Evolutionary conservation across 64 coral and sea anemone genomes (phyloP).

Genomic region (Stichodactyla mertensii): DNA sequence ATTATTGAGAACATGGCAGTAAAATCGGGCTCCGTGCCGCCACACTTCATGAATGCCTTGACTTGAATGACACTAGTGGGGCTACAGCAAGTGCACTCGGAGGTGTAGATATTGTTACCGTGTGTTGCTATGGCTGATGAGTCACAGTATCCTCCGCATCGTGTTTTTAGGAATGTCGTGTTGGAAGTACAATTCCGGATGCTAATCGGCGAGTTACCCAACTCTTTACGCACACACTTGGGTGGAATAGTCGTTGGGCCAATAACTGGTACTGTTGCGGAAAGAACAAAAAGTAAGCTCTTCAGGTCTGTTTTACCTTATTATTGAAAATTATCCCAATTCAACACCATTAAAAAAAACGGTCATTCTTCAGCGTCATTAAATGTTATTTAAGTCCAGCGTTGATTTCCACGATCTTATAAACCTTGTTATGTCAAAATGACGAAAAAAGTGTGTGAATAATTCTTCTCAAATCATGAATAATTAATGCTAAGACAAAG

Average conservation of each 20-base stretch:
- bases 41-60: not conserved
- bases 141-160: slow-evolving; percentile 32
- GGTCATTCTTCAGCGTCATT: too few relatives aligned
- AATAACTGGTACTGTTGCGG: not conserved
- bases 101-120: not conserved
- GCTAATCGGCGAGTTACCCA: not conserved
- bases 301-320: too few relatives aligned
- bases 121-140: slow-evolving; percentile 1
- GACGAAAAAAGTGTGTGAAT: too few relatives aligned
- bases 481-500: too few relatives aligned
- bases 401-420: too few relatives aligned
- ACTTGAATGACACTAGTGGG: not conserved
- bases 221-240: not conserved
- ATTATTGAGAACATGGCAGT: not conserved
- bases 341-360: too few relatives aligned
- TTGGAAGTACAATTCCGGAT: slow-evolving; percentile 20
- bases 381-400: too few relatives aligned
- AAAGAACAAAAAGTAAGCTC: not conserved
- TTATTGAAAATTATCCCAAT: too few relatives aligned
- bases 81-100: slow-evolving; percentile 35
- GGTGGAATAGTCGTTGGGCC: not conserved
- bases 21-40: not conserved
- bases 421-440: too few relatives aligned
- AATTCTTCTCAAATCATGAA: too few relatives aligned
- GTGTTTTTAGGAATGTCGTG: not conserved